A percentile compares a stretch with the other conserved stretches of the same genome.
phyloP scores from a whole-genome alignment of 2,797 vertebrate species.

The Peromyscus nudipes region DNA sequence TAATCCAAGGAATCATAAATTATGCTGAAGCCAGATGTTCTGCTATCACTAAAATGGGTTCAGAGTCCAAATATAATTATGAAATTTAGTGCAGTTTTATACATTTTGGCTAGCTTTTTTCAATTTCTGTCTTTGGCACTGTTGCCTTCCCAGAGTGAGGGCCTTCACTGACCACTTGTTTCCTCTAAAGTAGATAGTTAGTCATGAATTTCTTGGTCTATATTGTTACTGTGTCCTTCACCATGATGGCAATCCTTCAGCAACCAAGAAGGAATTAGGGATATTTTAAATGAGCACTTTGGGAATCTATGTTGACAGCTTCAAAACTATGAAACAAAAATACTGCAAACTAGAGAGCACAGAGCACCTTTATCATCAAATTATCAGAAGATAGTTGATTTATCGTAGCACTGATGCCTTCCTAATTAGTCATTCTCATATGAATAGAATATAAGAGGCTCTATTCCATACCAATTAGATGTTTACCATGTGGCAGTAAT shows the following conservation, averaged over 20 bases:
- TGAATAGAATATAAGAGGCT: background rate
- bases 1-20: background rate
- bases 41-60: background rate
- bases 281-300: background rate
- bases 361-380: background rate
- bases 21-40: background rate
- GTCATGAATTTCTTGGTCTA: background rate
- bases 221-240: no score
- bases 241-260: background rate
- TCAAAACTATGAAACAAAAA: slow-evolving; percentile 13
- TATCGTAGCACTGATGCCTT: background rate
- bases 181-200: background rate
- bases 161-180: background rate
- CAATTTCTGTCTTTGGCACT: background rate
- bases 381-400: background rate
- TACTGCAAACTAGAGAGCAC: background rate
- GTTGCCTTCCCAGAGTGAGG: background rate
- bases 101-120: background rate
- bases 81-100: background rate
- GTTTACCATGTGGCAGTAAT: background rate
- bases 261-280: background rate
- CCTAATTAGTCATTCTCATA: background rate
- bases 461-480: background rate
- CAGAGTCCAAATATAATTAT: background rate
- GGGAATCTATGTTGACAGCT: background rate